Conservation (phyloP, 2,888 invertebrate species). For the Antheraea assamensis region DNA sequence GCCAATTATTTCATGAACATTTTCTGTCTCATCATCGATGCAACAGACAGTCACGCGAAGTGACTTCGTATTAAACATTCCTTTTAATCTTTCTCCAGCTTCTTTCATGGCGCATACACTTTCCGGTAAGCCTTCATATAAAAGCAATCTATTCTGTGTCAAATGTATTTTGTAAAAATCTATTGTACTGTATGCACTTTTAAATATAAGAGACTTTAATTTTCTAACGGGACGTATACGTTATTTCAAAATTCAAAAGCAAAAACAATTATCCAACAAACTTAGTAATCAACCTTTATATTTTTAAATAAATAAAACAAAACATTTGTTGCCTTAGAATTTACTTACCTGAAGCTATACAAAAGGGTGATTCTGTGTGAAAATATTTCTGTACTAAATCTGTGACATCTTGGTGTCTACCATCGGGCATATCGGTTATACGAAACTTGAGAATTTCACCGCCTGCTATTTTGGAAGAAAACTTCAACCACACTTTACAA, state of each 20-base stretch:
- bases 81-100: slow-evolving; percentile 25
- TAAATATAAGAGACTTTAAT: too few species aligned
- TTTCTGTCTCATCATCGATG: too few species aligned
- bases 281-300: too few species aligned
- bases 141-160: not conserved
- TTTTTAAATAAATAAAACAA: not conserved
- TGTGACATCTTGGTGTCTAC: slow-evolving; percentile 29
- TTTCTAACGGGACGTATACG: too few species aligned
- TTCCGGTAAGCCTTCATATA: slow-evolving; percentile 37
- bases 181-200: too few species aligned
- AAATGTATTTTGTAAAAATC: too few species aligned
- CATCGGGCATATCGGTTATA: slow-evolving; percentile 35
- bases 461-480: slow-evolving; percentile 25
- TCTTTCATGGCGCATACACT: slow-evolving; percentile 44
- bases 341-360: slow-evolving; percentile 33
- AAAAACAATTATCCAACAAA: too few species aligned
- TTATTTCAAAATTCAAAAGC: too few species aligned
- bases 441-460: slow-evolving; percentile 34
- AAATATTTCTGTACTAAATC: slow-evolving; percentile 33
- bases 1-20: too few species aligned
- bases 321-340: not conserved
- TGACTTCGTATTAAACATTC: slow-evolving; percentile 26
- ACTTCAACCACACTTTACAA: slow-evolving; percentile 31
- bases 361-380: slow-evolving; percentile 31
- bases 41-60: too few species aligned